These are phyloP conservation scores for Globicephala melas DNA, from an alignment of 2,113 vertebrate genomes.

Conservation along the genomic window DNA sequence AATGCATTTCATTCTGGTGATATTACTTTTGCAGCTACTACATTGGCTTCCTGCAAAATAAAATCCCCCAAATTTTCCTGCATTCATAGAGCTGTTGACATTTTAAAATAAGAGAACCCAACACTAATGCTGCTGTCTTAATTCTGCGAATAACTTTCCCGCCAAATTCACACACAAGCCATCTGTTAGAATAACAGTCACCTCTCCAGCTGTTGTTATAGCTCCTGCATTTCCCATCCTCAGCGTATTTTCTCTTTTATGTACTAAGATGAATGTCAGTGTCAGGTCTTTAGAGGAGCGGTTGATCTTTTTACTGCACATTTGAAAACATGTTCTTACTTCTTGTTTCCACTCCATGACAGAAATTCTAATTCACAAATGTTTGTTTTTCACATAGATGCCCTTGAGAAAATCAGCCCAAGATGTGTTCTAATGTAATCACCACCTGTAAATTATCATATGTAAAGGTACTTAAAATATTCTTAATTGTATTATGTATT, in stretches of 20 bases:
- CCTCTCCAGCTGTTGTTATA: slow-evolving; percentile 35
- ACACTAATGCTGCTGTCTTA: slow-evolving; percentile 33
- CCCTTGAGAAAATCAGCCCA: slow-evolving; percentile 51
- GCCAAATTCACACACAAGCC: slow-evolving; percentile 47
- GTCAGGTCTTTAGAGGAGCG: slow-evolving; percentile 4
- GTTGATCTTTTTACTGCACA: slow-evolving; percentile 61
- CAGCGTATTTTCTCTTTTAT: slow-evolving; percentile 49
- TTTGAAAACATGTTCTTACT: slow-evolving; percentile 48
- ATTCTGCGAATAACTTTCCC: slow-evolving; percentile 59
- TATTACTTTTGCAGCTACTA: slow-evolving; percentile 35
- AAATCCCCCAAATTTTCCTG: slow-evolving; percentile 35
- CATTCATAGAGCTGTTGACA: slow-evolving; percentile 36
- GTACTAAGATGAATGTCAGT: slow-evolving; percentile 59
- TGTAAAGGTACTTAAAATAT: slow-evolving; percentile 14
- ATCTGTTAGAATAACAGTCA: slow-evolving; percentile 45
- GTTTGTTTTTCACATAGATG: slow-evolving; percentile 4
- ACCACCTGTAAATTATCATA: slow-evolving; percentile 2
- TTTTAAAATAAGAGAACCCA: slow-evolving; percentile 53
- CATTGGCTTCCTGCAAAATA: slow-evolving; percentile 43
- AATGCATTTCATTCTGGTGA: slow-evolving; percentile 43
- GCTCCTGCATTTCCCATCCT: slow-evolving; percentile 33
- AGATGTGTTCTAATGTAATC: not conserved
- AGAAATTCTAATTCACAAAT: slow-evolving; percentile 56
- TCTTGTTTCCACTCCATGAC: slow-evolving; percentile 43
- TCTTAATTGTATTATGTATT: slow-evolving; percentile 19